Evolutionary conservation across 2,797 vertebrate genomes (phyloP).

Genomic region (Carcharodon carcharias): DNA sequence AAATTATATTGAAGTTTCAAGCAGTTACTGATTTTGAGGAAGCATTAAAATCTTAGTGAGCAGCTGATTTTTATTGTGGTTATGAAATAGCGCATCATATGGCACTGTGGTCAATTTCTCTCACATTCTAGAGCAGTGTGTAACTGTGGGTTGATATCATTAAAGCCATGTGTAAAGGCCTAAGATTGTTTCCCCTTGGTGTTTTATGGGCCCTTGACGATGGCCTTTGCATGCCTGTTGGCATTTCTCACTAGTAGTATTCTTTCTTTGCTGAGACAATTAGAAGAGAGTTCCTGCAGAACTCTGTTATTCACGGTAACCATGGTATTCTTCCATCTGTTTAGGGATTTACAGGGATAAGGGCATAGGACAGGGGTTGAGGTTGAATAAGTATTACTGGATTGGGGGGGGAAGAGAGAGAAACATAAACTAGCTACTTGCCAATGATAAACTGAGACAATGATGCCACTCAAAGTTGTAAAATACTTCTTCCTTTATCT

Average conservation of each 20-base stretch:
- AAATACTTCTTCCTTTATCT: constrained; percentile 45
- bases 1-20: not conserved
- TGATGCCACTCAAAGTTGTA: constrained; percentile 55
- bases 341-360: constrained; percentile 45
- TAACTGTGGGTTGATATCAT: constrained; percentile 32
- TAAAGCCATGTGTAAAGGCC: constrained; percentile 32
- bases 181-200: constrained; percentile 30
- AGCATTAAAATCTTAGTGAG: not conserved
- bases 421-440: constrained; percentile 51
- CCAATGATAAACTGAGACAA: constrained; percentile 53
- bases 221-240: not conserved
- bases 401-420: constrained; percentile 46
- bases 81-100: constrained; percentile 33
- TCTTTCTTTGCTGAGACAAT: not conserved
- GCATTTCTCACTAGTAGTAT: not conserved
- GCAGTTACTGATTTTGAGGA: not conserved
- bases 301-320: constrained; percentile 49
- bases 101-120: constrained; percentile 26
- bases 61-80: constrained; percentile 27
- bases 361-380: constrained; percentile 39
- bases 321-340: constrained; percentile 48
- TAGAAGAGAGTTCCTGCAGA: constrained; percentile 39
- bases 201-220: not conserved
- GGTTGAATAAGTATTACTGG: constrained; percentile 45
- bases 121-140: constrained; percentile 26